Base-by-base conservation (phyloP, 2,797 vertebrate species). In the Characodon lateralis region DNA sequence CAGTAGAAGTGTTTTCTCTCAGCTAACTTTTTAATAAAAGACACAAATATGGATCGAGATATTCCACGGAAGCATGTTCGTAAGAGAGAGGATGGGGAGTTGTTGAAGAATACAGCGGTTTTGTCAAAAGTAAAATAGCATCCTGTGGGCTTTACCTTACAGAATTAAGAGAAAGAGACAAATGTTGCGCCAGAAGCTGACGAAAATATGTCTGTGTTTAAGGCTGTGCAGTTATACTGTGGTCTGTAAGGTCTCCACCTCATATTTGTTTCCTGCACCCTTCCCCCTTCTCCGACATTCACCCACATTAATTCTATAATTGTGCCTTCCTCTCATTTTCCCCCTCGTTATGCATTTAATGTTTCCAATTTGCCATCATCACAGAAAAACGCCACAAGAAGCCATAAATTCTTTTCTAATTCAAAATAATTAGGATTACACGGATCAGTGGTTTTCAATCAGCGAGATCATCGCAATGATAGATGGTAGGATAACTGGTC, bases 391-490 rank as follows among this genome's bases (percentile, higher is more conserved):
- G 88, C 89, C 90, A 92, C 91, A 89, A 92, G 93, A 95, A 94
- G 95, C 95, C 94, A 97, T 97, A 97, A 97, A 97, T 97, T 94
- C 96, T 95, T 96, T 96, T 97, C 96, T 97, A 97, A 97, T 98
- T 97, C 96, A 96, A 97, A 97, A 97, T 97, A 97, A 98, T 97
- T 97, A 97, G 95, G 96, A 97, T 98, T 97, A 98, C 97, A 97
- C 43, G 97, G 97, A 97, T 96, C 96, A 96, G 96, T 96, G 97
- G 96, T 97, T 98, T 98, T 98, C 97, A 97, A 98, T 98, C 97
- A 98, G 96, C 88, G 95, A 97, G 97, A 98, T 98, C 96, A 97
- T 97, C 96, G 96, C 94, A 92, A 93, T 96, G 96, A 97, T 97
- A 97, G 96, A 97, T 97, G 96, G 96, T 94, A 93, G 96, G 96